These are phyloP conservation scores for cattle (Bos taurus) DNA, from an alignment of 2,113 vertebrate species.

Conservation along the genomic window ARS-UCD2.0 NC_037345.1:30791501-30792000, in stretches of 20 bases:
- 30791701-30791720: neutral
- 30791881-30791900: neutral
- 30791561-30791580: neutral
- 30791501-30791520: neutral
- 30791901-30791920: neutral
- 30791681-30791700: neutral
- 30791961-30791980: neutral
- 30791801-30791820: neutral
- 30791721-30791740: neutral
- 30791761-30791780: neutral
- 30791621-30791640: neutral
- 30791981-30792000: neutral
- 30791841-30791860: neutral
- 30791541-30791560: neutral
- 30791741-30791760: neutral
- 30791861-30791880: neutral
- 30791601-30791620: neutral
- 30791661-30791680: neutral
- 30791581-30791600: neutral
- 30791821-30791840: neutral
- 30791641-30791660: neutral
- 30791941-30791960: neutral
- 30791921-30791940: neutral
- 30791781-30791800: neutral
- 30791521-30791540: neutral